phyloP scores from a whole-genome alignment of 2,888 invertebrate genomes.

The Exephanes ischioxanthus region DNA sequence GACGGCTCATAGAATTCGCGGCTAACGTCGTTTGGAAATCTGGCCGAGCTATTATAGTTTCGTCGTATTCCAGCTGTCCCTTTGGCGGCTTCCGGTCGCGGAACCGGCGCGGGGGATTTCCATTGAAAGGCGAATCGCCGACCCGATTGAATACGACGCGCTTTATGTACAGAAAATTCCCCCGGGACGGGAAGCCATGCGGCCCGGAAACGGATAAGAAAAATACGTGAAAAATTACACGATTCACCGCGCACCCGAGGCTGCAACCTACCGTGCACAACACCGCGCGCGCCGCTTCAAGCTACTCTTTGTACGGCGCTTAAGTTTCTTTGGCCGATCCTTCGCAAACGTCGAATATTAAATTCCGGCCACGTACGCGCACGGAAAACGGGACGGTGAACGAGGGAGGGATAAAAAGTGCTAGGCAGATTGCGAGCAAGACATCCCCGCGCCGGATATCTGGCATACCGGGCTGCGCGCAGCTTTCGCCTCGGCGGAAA shows the following conservation, averaged over 20 bases:
- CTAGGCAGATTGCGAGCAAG: conserved; percentile 25
- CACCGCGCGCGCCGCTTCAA: conserved; percentile 22
- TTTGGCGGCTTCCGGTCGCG: neutral
- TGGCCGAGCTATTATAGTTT: neutral
- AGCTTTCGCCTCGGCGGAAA: conserved; percentile 27
- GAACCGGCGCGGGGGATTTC: neutral
- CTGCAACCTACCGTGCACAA: neutral
- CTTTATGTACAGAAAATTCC: neutral
- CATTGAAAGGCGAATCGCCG: conserved; percentile 22
- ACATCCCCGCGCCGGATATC: conserved; percentile 46
- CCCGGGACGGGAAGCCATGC: neutral
- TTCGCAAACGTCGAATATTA: conserved; percentile 70
- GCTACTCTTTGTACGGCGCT: conserved; percentile 54
- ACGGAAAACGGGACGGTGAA: neutral
- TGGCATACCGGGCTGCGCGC: conserved; percentile 27
- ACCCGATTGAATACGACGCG: conserved; percentile 39
- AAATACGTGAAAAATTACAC: conserved; percentile 48
- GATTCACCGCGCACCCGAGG: conserved; percentile 12
- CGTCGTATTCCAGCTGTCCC: neutral
- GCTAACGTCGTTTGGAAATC: neutral
- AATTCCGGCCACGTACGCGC: conserved; percentile 61
- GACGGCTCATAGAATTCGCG: neutral
- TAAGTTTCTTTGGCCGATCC: conserved; percentile 61
- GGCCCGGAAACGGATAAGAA: conserved; percentile 2
- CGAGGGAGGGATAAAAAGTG: neutral